Evolutionary conservation across 2,888 invertebrate genomes (phyloP), one percentile per base, ranked within the genome.

Genomic region (Lycophotia porphyrea): DNA sequence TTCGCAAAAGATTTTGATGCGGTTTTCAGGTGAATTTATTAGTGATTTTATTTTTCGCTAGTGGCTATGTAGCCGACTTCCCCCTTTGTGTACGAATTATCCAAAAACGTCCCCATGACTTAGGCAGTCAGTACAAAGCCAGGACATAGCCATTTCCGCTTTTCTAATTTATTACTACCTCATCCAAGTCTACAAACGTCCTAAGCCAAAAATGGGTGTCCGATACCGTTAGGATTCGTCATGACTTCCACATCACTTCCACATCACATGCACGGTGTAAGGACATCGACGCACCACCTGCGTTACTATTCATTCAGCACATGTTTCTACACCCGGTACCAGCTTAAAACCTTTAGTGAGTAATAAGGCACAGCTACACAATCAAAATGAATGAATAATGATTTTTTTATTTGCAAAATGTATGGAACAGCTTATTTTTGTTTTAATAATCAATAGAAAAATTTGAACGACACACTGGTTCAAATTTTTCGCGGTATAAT

Each of bases 131-230:
- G n/a, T 60, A 34, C 31, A 31, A 7, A 18, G 15, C 49, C 34
- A n/a, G 24, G 18, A 27, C 21, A 18, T 15, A 39, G 44, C 39
- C n/a, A 34, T 27, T 47, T n/a, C 18, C 31, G n/a, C 1, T 1
- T 39, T 21, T 31, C 27, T 66, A 24, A 66, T 36, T 31, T 11
- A 55, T 39, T 24, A 36, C 31, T 27, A 31, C 34, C 52, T 44
- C 63, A 55, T 34, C 34, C 75, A 24, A 63, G 76, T 44, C n/a
- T 44, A 34, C 34, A 44, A 34, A 34, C 70, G 21, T 76, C 42
- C 13, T 27, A 7, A n/a, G 24, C 21, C 39, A 47, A 49, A 39
- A 21, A 47, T 73, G 31, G 47, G 9, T 27, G 31, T 2, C 5
- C 27, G 13, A 31, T 73, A 36, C 71, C 52, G 36, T n/a, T 68